These are phyloP conservation scores for Volucella bombylans DNA, from an alignment of 2,888 invertebrate species.

Conservation along the genomic window DNA sequence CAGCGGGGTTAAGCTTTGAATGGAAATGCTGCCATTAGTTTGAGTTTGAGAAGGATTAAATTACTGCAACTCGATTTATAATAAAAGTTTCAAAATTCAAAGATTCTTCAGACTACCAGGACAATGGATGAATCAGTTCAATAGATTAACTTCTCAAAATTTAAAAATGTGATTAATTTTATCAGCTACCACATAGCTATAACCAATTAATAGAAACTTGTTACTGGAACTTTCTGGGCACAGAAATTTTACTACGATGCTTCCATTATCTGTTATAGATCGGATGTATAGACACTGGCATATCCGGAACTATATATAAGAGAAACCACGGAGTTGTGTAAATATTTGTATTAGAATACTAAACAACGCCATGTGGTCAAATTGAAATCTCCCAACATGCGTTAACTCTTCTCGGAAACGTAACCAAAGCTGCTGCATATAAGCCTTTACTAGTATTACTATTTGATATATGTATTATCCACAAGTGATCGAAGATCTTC, in stretches of 20 bases:
- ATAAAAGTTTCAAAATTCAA: too few relatives aligned
- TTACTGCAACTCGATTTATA: too few relatives aligned
- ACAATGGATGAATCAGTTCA: constrained; percentile 31
- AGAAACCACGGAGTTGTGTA: constrained; percentile 17
- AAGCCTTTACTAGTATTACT: constrained; percentile 18
- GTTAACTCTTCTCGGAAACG: constrained; percentile 22
- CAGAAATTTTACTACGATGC: not conserved
- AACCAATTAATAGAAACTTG: not conserved
- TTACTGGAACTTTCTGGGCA: not conserved
- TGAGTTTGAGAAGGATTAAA: too few relatives aligned
- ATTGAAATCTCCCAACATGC: constrained; percentile 3
- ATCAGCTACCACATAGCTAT: not conserved
- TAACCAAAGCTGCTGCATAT: constrained; percentile 23
- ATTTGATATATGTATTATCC: not conserved
- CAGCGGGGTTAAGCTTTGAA: too few relatives aligned
- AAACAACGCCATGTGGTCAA: constrained; percentile 3
- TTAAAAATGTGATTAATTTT: constrained; percentile 11
- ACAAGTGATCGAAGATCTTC: not conserved
- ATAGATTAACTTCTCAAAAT: not conserved
- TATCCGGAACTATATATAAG: constrained; percentile 10
- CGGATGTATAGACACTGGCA: constrained; percentile 23
- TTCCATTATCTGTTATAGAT: constrained; percentile 2
- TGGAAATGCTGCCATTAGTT: too few relatives aligned
- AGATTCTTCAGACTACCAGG: too few relatives aligned
- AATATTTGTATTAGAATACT: not conserved